Percentiles rank a stretch among this genome's conserved stretches.
These are phyloP conservation scores for Ctenosaura bakeri DNA, from an alignment of 2,797 vertebrate genomes.

Conservation along the genomic window DNA sequence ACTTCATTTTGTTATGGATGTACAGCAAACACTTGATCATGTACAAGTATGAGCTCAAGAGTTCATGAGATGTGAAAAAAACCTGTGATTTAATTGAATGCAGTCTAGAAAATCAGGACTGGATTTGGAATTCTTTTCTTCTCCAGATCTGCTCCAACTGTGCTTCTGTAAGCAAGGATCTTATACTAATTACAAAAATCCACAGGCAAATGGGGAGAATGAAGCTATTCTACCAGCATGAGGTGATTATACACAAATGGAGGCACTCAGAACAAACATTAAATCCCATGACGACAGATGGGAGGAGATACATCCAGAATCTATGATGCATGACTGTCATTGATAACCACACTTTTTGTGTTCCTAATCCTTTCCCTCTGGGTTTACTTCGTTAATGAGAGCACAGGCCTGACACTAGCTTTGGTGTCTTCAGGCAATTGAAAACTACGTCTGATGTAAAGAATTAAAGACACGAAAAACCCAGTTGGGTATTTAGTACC, in stretches of 20 bases:
- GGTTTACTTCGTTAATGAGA: constrained; percentile 7
- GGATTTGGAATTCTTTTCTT: constrained; percentile 4
- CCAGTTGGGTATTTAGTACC: background rate
- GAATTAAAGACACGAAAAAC: background rate
- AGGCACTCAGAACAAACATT: constrained; percentile 14
- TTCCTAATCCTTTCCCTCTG: constrained; percentile 24
- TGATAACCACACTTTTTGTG: constrained; percentile 28
- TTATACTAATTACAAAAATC: background rate
- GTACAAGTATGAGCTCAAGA: background rate
- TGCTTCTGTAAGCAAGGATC: background rate
- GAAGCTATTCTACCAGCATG: background rate
- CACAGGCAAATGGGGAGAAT: constrained; percentile 9
- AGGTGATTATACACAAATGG: background rate
- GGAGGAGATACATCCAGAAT: constrained; percentile 25
- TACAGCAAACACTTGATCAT: background rate
- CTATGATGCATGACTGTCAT: constrained; percentile 26
- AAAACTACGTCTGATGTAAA: constrained; percentile 18
- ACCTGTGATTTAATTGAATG: background rate
- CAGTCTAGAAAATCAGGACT: background rate
- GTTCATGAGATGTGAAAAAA: background rate
- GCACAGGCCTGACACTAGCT: background rate
- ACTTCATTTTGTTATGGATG: background rate
- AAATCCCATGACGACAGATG: constrained; percentile 26
- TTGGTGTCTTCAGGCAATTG: background rate
- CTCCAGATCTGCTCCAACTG: background rate